Conservation (phyloP, 2,888 invertebrate species). For the Choristoneura rosaceana region DNA sequence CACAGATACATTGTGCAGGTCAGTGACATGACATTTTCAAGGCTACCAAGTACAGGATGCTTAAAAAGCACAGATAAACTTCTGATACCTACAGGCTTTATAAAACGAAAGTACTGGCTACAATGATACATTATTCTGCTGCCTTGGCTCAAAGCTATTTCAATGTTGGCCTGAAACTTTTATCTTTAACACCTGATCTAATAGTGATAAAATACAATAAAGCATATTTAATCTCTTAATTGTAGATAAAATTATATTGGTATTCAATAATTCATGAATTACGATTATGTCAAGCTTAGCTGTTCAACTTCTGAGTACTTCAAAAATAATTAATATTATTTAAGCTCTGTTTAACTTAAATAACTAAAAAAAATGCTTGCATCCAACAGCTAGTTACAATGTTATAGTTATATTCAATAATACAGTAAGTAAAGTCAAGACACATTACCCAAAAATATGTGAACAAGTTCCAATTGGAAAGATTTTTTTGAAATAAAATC, state of each 20-base stretch:
- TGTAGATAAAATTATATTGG: neutral
- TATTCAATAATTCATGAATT: slow-evolving; percentile 2
- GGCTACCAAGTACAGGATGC: slow-evolving; percentile 38
- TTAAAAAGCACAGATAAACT: slow-evolving; percentile 32
- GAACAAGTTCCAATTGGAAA: too few relatives aligned
- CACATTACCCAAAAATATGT: too few relatives aligned
- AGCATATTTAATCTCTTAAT: neutral
- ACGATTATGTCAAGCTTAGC: neutral
- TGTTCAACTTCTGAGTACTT: neutral
- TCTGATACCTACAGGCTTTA: neutral
- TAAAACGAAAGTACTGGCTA: neutral
- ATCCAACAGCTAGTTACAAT: too few relatives aligned
- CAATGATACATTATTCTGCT: neutral
- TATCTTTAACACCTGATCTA: slow-evolving; percentile 3
- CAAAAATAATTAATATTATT: too few relatives aligned
- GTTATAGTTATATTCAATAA: too few relatives aligned
- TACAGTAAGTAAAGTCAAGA: too few relatives aligned
- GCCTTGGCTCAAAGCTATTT: neutral
- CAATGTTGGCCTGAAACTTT: neutral
- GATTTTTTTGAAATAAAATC: too few relatives aligned
- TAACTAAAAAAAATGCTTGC: too few relatives aligned
- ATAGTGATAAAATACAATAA: neutral
- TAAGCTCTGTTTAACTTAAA: too few relatives aligned
- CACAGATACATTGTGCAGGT: slow-evolving; percentile 92
- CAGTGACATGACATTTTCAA: slow-evolving; percentile 51